These are phyloP conservation scores for Zalophus californianus DNA, from an alignment of 2,797 vertebrate genomes.

Conservation along the genomic window DNA sequence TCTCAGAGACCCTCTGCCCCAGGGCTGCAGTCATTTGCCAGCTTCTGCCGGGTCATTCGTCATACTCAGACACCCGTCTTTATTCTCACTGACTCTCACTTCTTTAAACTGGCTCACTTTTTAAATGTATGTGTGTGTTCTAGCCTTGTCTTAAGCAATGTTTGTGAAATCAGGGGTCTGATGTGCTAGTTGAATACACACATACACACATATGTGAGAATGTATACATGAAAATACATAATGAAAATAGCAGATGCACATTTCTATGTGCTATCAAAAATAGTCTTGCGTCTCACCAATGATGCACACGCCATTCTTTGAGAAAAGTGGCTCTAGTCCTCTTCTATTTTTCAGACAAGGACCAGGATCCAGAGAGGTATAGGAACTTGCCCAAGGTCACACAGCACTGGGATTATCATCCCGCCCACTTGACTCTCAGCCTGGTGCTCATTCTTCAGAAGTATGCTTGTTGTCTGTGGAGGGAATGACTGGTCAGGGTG, in stretches of 20 bases:
- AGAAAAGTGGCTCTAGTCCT: background rate
- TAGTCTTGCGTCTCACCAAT: background rate
- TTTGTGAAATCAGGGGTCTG: constrained; percentile 24
- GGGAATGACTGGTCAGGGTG: background rate
- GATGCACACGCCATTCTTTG: background rate
- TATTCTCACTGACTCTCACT: background rate
- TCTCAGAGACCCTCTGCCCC: background rate
- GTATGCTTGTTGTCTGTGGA: background rate
- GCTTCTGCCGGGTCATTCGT: background rate
- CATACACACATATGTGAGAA: background rate
- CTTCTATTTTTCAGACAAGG: background rate
- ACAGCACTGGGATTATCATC: background rate
- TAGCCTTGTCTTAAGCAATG: constrained; percentile 16
- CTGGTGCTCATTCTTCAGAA: background rate
- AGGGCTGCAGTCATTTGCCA: background rate
- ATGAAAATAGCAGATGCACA: background rate
- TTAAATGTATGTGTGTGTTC: background rate
- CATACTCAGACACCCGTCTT: background rate
- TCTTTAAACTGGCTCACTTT: constrained; percentile 29
- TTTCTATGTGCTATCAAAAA: background rate
- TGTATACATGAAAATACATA: background rate
- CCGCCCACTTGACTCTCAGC: background rate
- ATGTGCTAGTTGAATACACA: background rate
- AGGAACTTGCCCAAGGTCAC: background rate
- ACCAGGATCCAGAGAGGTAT: background rate